Percentiles rank a stretch among this genome's conserved stretches.
Conservation (phyloP, 2,797 vertebrate species). For the Enteromius argenteus region DNA sequence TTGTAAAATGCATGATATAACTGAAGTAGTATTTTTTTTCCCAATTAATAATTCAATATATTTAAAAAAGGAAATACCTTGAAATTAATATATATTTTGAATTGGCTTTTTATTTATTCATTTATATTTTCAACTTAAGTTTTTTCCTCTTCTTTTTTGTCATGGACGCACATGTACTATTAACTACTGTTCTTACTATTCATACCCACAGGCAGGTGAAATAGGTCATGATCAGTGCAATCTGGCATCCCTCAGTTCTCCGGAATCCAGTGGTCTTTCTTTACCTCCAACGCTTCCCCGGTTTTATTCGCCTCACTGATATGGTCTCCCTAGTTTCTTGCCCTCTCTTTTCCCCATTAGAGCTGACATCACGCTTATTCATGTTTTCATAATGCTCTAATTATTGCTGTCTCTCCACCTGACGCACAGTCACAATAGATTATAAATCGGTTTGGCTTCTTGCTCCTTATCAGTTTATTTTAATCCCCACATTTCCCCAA, state of each 20-base stretch:
- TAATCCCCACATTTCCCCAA: constrained; percentile 69
- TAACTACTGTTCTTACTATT: neutral
- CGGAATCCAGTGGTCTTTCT: neutral
- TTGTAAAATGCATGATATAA: neutral
- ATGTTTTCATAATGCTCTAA: constrained; percentile 66
- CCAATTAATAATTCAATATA: neutral
- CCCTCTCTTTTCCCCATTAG: constrained; percentile 51
- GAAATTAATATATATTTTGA: neutral
- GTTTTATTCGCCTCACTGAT: neutral
- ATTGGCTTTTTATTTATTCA: neutral
- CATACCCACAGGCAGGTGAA: neutral
- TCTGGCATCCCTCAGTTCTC: neutral
- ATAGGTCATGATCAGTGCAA: neutral
- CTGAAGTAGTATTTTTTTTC: too few species aligned
- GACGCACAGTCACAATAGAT: constrained; percentile 66
- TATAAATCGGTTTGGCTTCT: constrained; percentile 60
- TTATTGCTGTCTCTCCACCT: constrained; percentile 64
- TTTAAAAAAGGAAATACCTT: neutral
- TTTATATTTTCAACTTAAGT: neutral
- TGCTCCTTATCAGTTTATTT: constrained; percentile 61
- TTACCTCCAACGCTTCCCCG: neutral
- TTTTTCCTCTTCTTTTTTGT: neutral
- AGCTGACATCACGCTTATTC: constrained; percentile 64
- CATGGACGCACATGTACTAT: neutral
- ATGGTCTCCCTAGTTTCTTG: constrained; percentile 22